Conservation (phyloP, 2,888 invertebrate species). For the Limenitis arthemis region DNA sequence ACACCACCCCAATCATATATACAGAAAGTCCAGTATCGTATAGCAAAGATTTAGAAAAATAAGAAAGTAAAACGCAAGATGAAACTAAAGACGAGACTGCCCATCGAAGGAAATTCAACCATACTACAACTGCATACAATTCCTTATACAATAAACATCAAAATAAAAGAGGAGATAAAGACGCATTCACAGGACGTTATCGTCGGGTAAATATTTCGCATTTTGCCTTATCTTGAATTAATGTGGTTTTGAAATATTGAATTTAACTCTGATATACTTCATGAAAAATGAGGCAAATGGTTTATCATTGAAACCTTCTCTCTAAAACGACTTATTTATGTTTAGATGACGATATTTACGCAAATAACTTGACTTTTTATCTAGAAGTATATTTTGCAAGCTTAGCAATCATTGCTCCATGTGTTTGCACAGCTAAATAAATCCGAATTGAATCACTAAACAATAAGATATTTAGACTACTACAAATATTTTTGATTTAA, state of each 20-base stretch:
- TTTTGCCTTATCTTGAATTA: slow-evolving; percentile 60
- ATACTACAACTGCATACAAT: slow-evolving; percentile 28
- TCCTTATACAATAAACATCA: slow-evolving; percentile 20
- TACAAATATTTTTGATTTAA: too few species aligned
- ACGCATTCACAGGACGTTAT: slow-evolving; percentile 63
- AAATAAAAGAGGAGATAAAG: slow-evolving; percentile 53
- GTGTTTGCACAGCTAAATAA: slow-evolving; percentile 6
- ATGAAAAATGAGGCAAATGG: too few species aligned
- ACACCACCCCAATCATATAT: slow-evolving; percentile 33
- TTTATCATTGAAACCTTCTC: too few species aligned
- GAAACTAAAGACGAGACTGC: slow-evolving; percentile 60
- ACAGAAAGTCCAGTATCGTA: slow-evolving; percentile 41
- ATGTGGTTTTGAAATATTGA: slow-evolving; percentile 57
- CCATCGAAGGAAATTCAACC: slow-evolving; percentile 37
- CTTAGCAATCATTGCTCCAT: neutral
- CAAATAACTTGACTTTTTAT: too few species aligned
- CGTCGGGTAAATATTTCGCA: slow-evolving; percentile 65
- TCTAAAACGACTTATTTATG: too few species aligned
- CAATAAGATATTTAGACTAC: slow-evolving; percentile 15
- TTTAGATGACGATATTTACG: too few species aligned
- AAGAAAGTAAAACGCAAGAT: slow-evolving; percentile 67
- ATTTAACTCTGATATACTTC: slow-evolving; percentile 41
- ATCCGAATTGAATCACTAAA: slow-evolving; percentile 29
- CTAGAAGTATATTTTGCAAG: neutral
- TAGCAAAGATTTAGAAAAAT: slow-evolving; percentile 47